A percentile compares a stretch with the other conserved stretches of the same genome.
These are phyloP conservation scores for Pteruthius melanotis DNA, from an alignment of 2,113 vertebrate species.

Conservation along the genomic window DNA sequence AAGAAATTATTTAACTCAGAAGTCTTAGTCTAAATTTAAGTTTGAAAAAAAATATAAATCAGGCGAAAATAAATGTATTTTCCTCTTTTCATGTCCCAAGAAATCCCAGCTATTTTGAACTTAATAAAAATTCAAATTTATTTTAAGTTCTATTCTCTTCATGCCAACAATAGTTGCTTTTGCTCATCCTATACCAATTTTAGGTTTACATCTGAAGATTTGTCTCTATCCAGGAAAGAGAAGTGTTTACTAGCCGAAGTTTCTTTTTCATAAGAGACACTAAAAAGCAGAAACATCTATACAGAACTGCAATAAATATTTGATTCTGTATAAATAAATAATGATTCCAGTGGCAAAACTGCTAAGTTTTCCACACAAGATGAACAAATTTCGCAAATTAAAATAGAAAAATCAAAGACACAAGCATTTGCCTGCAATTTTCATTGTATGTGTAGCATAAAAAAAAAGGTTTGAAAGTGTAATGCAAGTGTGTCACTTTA, in stretches of 20 bases:
- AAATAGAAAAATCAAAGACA: not conserved
- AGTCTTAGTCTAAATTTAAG: not conserved
- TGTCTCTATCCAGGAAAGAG: not conserved
- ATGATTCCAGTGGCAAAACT: not conserved
- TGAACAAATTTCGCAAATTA: not conserved
- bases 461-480: not conserved
- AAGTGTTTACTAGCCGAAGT: accelerated
- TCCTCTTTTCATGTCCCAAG: not conserved
- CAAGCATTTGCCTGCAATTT: not conserved
- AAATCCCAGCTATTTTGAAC: not conserved
- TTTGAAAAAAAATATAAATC: not conserved
- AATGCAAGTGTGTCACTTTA: not conserved
- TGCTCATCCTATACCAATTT: not conserved
- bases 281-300: not conserved
- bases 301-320: not conserved
- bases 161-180: not conserved
- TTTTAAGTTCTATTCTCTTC: not conserved
- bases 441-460: not conserved
- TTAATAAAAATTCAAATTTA: not conserved
- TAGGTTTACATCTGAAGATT: not conserved
- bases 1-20: not conserved
- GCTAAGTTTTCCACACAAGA: not conserved
- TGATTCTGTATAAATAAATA: not conserved
- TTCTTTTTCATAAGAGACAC: not conserved
- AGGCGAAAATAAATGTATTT: not conserved